These are phyloP conservation scores for Turritopsis rubra DNA, from an alignment of 30 jellyfish, hydroid and myxozoan genomes.

Conservation along the genomic window DNA sequence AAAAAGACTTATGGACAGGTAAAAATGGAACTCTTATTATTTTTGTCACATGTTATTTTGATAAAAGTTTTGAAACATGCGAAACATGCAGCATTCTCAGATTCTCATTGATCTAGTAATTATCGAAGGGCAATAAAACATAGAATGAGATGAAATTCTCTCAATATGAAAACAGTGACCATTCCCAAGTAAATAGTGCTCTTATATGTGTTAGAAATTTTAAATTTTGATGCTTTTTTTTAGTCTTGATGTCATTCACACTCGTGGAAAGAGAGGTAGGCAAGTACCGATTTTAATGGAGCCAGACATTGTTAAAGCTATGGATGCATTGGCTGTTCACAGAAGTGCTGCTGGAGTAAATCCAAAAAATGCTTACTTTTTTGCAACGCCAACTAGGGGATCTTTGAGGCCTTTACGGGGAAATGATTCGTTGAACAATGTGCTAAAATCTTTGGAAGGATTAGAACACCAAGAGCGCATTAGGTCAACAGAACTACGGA, in stretches of 20 bases:
- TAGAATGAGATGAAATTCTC: no score
- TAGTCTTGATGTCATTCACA: conserved; percentile 10
- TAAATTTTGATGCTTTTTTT: neutral
- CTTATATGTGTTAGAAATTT: no score
- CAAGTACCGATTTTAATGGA: conserved; percentile 29
- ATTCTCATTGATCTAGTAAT: no score
- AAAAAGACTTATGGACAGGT: conserved; percentile 32
- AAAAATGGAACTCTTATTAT: neutral
- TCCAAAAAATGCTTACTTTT: conserved; percentile 11
- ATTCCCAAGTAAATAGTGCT: no score
- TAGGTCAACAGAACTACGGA: neutral
- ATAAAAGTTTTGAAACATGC: no score
- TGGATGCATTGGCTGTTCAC: conserved; percentile 16
- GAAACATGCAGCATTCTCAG: no score
- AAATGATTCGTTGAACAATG: conserved; percentile 21
- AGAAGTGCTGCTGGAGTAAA: conserved; percentile 14
- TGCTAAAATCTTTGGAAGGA: neutral
- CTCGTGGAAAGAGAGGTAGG: conserved; percentile 32
- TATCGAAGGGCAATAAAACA: no score
- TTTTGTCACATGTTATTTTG: no score
- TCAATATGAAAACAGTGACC: no score
- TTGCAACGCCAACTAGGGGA: conserved; percentile 36
- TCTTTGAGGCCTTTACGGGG: conserved; percentile 19
- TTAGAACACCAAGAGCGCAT: neutral
- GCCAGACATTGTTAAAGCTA: conserved; percentile 14